Conservation (phyloP, 2,797 vertebrate species). For the Acipenser transmontanus region DNA sequence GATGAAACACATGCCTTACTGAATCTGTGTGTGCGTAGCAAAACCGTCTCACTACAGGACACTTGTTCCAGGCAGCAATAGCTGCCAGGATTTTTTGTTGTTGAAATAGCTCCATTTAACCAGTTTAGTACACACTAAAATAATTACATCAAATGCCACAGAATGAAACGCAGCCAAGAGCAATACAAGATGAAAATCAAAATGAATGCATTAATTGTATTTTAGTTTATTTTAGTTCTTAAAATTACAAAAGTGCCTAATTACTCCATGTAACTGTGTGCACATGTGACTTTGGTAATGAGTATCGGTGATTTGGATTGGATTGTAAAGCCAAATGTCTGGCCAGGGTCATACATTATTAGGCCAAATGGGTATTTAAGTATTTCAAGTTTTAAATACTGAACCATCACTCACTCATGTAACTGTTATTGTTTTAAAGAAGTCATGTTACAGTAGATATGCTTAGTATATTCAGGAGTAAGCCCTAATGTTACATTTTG, state of each 20-base stretch:
- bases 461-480: no score
- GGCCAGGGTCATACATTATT: no score
- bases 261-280: not conserved
- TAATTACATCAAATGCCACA: not conserved
- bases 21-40: not conserved
- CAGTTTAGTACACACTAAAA: slow-evolving; percentile 6
- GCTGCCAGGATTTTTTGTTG: not conserved
- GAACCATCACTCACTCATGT: no score
- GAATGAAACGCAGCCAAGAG: slow-evolving; percentile 1
- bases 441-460: no score
- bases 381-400: no score
- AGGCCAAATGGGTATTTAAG: no score
- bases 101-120: slow-evolving; percentile 6
- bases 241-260: not conserved
- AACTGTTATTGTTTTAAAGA: no score
- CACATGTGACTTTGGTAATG: no score
- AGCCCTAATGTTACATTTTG: no score
- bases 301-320: no score
- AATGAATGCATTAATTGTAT: not conserved
- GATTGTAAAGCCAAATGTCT: no score
- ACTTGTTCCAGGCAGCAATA: not conserved
- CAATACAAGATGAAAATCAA: not conserved
- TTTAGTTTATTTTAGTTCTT: no score
- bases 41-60: not conserved
- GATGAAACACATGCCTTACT: not conserved